Conservation (phyloP, 1,140 invertebrate genomes). For the Heliconius eleuchia region DNA sequence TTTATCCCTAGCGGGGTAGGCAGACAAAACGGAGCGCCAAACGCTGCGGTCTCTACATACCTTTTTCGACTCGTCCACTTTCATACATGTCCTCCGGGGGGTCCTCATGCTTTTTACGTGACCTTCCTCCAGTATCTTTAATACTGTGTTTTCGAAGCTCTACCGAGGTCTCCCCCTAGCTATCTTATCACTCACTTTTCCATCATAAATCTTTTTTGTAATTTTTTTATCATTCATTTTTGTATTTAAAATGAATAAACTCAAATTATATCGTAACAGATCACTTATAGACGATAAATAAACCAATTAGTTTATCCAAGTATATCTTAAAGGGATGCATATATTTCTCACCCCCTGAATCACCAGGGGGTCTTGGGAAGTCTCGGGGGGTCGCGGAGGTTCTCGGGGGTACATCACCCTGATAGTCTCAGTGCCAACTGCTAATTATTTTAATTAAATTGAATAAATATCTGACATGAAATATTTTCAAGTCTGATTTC, state of each 20-base stretch:
- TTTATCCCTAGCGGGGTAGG: too few species aligned
- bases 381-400: not conserved
- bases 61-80: too few species aligned
- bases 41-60: too few species aligned
- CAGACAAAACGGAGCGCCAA: too few species aligned
- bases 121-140: too few species aligned
- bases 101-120: too few species aligned
- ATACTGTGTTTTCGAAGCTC: too few species aligned
- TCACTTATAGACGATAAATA: not conserved
- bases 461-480: conserved; percentile 20
- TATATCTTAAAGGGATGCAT: not conserved
- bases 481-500: conserved; percentile 7
- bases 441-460: conserved; percentile 27
- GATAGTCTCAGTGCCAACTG: conserved; percentile 17
- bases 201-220: too few species aligned
- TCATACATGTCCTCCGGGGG: too few species aligned
- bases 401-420: not conserved
- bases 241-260: not conserved
- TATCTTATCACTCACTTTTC: too few species aligned
- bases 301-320: not conserved
- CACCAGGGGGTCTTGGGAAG: not conserved
- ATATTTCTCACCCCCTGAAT: not conserved
- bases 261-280: not conserved
- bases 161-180: too few species aligned
- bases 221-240: not conserved